Evolutionary conservation across 2,797 vertebrate species (phyloP).

Genomic region (Balearica regulorum): DNA sequence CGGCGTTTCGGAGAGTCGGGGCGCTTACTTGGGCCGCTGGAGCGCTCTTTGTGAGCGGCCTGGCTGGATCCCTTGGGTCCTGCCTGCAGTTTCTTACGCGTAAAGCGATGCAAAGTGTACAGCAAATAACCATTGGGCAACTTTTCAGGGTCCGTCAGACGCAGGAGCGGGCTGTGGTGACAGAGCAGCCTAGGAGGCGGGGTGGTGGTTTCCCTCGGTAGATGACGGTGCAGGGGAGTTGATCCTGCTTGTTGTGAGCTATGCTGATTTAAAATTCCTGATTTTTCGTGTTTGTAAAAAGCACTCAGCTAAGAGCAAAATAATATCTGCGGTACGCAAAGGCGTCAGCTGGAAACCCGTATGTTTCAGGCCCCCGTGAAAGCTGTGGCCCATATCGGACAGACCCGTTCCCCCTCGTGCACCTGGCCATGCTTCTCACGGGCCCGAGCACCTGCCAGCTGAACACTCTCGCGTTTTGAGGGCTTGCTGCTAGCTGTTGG

Average conservation of each 20-base stretch:
- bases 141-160: rapidly evolving
- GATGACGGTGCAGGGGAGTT: rapidly evolving
- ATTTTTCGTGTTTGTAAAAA: too few species aligned
- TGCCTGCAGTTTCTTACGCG: rapidly evolving
- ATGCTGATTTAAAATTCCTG: too few species aligned
- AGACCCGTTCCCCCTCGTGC: rapidly evolving
- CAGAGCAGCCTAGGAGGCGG: too few species aligned
- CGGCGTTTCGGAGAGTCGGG: too few species aligned
- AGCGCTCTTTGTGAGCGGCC: too few species aligned
- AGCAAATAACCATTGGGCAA: rapidly evolving
- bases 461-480: background rate
- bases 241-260: too few species aligned
- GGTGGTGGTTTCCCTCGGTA: background rate
- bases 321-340: rapidly evolving
- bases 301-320: background rate
- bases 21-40: too few species aligned
- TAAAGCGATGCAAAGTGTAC: rapidly evolving
- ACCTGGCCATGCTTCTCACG: background rate
- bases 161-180: background rate
- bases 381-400: rapidly evolving
- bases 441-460: rapidly evolving
- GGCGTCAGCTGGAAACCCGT: rapidly evolving
- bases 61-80: background rate
- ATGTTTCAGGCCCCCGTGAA: too few species aligned
- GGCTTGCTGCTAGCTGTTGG: background rate